Conservation (phyloP, 2,797 vertebrate species). For the Hippoglossus hippoglossus region DNA sequence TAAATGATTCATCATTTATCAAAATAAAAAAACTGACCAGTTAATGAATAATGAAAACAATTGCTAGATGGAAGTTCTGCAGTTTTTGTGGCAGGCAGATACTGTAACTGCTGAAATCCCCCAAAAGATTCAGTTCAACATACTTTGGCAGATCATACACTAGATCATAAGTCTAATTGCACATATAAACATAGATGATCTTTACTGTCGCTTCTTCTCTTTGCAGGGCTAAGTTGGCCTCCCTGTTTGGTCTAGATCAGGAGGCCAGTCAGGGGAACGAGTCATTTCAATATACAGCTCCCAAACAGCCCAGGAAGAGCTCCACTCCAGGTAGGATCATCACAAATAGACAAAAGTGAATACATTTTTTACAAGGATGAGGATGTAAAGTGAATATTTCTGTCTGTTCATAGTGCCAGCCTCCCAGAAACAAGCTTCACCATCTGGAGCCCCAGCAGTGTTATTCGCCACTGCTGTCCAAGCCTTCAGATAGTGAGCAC, state of each 20-base stretch:
- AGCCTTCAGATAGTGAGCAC: slow-evolving; percentile 92
- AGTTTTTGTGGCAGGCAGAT: too few relatives aligned
- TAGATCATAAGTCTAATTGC: not conserved
- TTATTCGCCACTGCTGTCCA: slow-evolving; percentile 90
- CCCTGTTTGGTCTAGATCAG: slow-evolving; percentile 93
- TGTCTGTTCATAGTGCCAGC: slow-evolving; percentile 57
- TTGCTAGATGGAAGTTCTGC: not conserved
- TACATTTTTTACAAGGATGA: too few relatives aligned
- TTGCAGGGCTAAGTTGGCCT: slow-evolving; percentile 92
- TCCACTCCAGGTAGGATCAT: slow-evolving; percentile 81
- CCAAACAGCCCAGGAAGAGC: slow-evolving; percentile 94
- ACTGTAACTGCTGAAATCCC: too few relatives aligned
- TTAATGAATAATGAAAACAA: not conserved
- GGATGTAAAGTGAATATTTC: not conserved
- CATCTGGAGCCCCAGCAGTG: slow-evolving; percentile 81
- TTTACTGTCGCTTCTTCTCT: slow-evolving; percentile 6
- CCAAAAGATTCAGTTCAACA: not conserved
- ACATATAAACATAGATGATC: not conserved
- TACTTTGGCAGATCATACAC: not conserved
- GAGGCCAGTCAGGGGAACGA: slow-evolving; percentile 87
- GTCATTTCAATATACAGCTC: slow-evolving; percentile 96
- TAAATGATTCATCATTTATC: not conserved
- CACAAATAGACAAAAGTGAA: not conserved
- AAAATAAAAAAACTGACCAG: too few relatives aligned
- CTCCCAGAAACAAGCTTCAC: slow-evolving; percentile 77